These are phyloP conservation scores for Anguilla pacifica DNA, from an alignment of 2,797 vertebrate species.

Conservation along the genomic window DNA sequence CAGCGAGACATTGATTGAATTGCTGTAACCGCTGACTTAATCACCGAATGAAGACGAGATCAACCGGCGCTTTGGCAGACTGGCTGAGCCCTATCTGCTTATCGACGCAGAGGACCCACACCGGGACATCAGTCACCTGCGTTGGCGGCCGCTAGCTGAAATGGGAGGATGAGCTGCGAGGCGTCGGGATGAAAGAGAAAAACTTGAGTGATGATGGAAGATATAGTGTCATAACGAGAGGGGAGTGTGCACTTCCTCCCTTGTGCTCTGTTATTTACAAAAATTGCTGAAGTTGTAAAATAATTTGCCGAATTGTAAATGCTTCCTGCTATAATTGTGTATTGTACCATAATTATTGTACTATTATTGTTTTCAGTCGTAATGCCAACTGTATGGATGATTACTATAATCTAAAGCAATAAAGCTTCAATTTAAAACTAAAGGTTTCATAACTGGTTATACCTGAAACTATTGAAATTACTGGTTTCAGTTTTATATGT, in stretches of 20 bases:
- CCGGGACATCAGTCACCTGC: not conserved
- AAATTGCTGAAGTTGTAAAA: conserved; percentile 66
- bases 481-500: not conserved
- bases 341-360: conserved; percentile 79
- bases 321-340: conserved; percentile 68
- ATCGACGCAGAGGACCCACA: not conserved
- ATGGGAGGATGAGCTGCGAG: not conserved
- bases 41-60: not conserved
- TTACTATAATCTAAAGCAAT: conserved; percentile 78
- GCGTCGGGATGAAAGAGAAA: not conserved
- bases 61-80: not conserved
- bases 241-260: conserved; percentile 43
- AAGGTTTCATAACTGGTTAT: not conserved
- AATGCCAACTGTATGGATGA: conserved; percentile 71
- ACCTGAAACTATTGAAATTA: not conserved
- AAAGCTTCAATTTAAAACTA: conserved; percentile 72
- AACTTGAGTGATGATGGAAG: not conserved
- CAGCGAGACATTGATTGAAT: conserved; percentile 32
- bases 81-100: not conserved
- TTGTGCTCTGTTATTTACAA: conserved; percentile 50
- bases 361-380: conserved; percentile 74
- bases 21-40: not conserved
- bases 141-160: conserved; percentile 4
- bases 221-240: not conserved
- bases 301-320: conserved; percentile 72